Evolutionary conservation across 2,888 invertebrate species (phyloP).

Genomic region (Cephus nigrinus): DNA sequence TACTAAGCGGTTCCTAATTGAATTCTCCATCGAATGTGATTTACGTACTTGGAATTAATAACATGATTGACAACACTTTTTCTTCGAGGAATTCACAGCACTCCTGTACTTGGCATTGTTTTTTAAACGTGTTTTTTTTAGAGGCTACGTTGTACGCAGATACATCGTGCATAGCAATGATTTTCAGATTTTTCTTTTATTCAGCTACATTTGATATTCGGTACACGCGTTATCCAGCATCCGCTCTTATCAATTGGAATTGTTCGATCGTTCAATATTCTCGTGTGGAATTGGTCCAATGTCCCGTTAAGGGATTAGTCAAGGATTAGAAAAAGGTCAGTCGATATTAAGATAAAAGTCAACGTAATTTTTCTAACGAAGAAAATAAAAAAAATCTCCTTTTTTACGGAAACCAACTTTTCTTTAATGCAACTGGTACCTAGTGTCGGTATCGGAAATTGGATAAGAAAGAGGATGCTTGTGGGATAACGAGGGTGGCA

Average conservation of each 20-base stretch:
- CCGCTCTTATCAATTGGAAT: not conserved
- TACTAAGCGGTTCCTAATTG: constrained; percentile 28
- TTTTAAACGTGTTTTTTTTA: too few species aligned
- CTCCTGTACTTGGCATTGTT: too few species aligned
- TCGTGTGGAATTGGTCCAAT: not conserved
- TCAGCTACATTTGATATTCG: too few species aligned
- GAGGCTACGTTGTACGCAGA: not conserved
- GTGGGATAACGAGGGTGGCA: not conserved
- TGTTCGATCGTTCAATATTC: not conserved
- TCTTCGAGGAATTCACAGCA: too few species aligned
- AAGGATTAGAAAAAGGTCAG: not conserved
- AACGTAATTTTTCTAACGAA: too few species aligned
- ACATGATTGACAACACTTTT: too few species aligned
- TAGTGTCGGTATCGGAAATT: not conserved
- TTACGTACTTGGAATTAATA: too few species aligned
- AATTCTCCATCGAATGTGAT: constrained; percentile 8
- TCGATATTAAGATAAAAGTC: too few species aligned
- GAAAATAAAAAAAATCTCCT: too few species aligned
- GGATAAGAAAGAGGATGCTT: not conserved
- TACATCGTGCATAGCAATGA: not conserved
- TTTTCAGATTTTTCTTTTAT: not conserved
- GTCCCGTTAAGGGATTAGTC: not conserved
- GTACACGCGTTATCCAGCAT: too few species aligned
- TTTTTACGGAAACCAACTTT: not conserved
- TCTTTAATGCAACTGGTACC: not conserved